Percentiles rank a stretch among this genome's conserved stretches.
These are phyloP conservation scores for Mus minutoides DNA, from an alignment of 2,797 vertebrate genomes.

Conservation along the genomic window DNA sequence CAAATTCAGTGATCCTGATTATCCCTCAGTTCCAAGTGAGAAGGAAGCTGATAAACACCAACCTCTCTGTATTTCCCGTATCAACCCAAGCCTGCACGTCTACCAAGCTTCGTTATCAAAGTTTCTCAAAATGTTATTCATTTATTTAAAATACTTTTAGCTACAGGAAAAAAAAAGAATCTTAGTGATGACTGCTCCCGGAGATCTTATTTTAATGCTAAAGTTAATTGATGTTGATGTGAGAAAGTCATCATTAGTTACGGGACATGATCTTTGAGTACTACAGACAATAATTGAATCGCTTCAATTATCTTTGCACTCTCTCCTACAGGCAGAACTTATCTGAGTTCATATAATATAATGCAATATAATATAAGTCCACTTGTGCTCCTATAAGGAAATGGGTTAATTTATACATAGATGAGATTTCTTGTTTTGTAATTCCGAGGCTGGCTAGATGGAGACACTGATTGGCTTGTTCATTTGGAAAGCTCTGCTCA, in stretches of 20 bases:
- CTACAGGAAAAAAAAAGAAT: conserved; percentile 17
- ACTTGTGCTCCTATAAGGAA: background rate
- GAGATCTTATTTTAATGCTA: conserved; percentile 37
- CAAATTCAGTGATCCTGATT: background rate
- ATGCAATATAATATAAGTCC: background rate
- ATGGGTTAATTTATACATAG: background rate
- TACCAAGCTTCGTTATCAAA: background rate
- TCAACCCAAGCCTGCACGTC: background rate
- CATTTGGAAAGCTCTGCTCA: background rate
- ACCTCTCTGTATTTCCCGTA: background rate
- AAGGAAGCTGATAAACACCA: background rate
- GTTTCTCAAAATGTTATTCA: background rate
- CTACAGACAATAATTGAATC: background rate
- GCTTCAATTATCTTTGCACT: background rate
- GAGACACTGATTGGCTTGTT: background rate
- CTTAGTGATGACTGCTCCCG: conserved; percentile 6
- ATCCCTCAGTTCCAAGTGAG: background rate
- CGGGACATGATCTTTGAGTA: background rate
- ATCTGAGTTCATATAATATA: background rate
- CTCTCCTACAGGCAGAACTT: background rate
- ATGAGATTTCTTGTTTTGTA: background rate
- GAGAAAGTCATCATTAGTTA: conserved; percentile 12
- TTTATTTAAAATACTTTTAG: conserved; percentile 41
- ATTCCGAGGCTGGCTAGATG: background rate
- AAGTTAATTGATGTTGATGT: conserved; percentile 37